A percentile compares a stretch with the other conserved stretches of the same genome.
These are phyloP conservation scores for Zophobas morio DNA, from an alignment of 1,140 invertebrate genomes.

Conservation along the genomic window DNA sequence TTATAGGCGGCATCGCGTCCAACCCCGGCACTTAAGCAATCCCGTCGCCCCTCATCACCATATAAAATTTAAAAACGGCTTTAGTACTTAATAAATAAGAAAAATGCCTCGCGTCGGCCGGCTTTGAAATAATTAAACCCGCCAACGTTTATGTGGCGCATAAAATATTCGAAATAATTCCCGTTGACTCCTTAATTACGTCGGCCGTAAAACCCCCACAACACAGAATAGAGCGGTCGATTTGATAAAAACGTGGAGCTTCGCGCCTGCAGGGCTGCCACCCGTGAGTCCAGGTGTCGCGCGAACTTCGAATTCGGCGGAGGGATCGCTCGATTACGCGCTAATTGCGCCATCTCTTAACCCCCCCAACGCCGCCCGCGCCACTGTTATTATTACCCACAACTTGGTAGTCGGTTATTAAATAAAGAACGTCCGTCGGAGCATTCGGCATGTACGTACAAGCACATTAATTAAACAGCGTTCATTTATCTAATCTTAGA, in stretches of 20 bases:
- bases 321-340: conserved; percentile 8
- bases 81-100: conserved; percentile 1
- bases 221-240: not conserved
- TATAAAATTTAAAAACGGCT: not conserved
- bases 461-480: conserved; percentile 37
- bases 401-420: conserved; percentile 32
- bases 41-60: not conserved
- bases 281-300: conserved; percentile 11
- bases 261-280: not conserved
- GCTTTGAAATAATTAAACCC: conserved; percentile 31
- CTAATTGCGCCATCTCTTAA: not conserved
- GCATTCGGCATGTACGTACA: conserved; percentile 26
- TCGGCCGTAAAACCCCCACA: conserved; percentile 3
- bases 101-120: not conserved
- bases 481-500: conserved; percentile 39
- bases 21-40: too few relatives aligned
- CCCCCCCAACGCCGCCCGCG: not conserved
- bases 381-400: conserved; percentile 17
- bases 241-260: not conserved
- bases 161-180: conserved; percentile 16
- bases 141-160: conserved; percentile 8
- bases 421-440: conserved; percentile 26
- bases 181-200: not conserved
- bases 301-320: conserved; percentile 1
- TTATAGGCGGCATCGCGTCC: too few relatives aligned